Evolutionary conservation across 2,113 vertebrate species (phyloP).

Genomic region (Oxygymnocypris stewartii): DNA sequence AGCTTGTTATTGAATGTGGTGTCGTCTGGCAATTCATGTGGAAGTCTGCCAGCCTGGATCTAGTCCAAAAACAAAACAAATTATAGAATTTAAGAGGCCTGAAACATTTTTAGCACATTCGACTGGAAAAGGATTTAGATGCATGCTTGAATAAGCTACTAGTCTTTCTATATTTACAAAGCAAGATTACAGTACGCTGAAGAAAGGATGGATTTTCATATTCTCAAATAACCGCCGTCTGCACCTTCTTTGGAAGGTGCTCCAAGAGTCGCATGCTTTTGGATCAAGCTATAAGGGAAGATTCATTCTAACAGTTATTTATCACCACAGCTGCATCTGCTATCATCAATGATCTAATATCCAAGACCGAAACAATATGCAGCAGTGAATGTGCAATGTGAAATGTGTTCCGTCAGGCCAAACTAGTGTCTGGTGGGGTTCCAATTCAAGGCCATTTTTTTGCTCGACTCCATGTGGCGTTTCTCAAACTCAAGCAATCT

Average conservation of each 20-base stretch:
- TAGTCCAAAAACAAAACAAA: conserved; percentile 59
- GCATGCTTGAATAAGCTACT: conserved; percentile 12
- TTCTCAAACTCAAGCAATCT: conserved; percentile 32
- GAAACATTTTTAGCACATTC: conserved; percentile 37
- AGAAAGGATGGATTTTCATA: neutral
- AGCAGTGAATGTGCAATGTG: conserved; percentile 11
- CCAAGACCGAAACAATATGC: conserved; percentile 22
- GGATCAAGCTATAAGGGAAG: conserved; percentile 20
- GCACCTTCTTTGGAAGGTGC: neutral
- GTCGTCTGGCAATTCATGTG: conserved; percentile 88
- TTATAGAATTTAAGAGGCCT: conserved; percentile 26
- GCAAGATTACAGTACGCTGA: neutral
- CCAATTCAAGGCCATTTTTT: conserved; percentile 45
- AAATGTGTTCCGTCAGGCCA: conserved; percentile 36
- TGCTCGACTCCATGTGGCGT: conserved; percentile 38
- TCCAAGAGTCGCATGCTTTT: neutral
- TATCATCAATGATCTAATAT: conserved; percentile 8
- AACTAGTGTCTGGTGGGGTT: conserved; percentile 25
- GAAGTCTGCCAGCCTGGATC: conserved; percentile 92
- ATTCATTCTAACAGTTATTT: conserved; percentile 26
- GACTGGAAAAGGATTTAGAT: conserved; percentile 48
- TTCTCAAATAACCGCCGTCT: neutral
- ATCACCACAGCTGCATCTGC: neutral
- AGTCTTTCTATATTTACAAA: conserved; percentile 8
- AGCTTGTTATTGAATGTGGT: conserved; percentile 81